Conservation (phyloP, 1,140 invertebrate species). For the Globodera ellingtonae region DNA sequence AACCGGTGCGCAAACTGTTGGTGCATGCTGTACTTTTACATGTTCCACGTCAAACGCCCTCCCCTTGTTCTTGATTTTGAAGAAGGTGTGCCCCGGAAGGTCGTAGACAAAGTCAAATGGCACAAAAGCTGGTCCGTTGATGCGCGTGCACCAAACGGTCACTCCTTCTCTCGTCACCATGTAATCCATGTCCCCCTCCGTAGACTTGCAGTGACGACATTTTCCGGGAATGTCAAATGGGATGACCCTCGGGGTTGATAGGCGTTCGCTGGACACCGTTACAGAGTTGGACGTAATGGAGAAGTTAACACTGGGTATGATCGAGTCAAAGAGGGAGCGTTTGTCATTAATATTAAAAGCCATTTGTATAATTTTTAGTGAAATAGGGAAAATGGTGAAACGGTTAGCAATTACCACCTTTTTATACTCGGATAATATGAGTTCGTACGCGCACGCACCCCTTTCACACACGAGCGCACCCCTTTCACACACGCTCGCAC, state of each 20-base stretch:
- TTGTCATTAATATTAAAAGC: slow-evolving; percentile 2
- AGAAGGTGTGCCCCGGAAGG: slow-evolving; percentile 9
- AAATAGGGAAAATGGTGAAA: too few relatives aligned
- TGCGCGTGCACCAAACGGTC: too few relatives aligned
- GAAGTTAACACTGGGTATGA: neutral
- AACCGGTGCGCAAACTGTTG: neutral
- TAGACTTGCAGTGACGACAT: slow-evolving; percentile 13
- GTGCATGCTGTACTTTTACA: neutral
- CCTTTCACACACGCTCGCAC: too few relatives aligned
- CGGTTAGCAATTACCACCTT: too few relatives aligned
- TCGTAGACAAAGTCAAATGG: too few relatives aligned
- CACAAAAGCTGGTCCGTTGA: too few relatives aligned
- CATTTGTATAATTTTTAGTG: too few relatives aligned
- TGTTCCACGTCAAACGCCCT: neutral
- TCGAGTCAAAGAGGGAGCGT: neutral
- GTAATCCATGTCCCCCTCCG: slow-evolving; percentile 6
- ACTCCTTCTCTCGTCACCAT: slow-evolving; percentile 12
- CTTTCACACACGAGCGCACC: too few relatives aligned
- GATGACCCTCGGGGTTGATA: neutral
- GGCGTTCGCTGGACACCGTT: neutral
- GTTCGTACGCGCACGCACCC: too few relatives aligned
- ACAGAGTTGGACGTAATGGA: neutral
- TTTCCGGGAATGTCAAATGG: neutral
- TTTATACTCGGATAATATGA: too few relatives aligned
- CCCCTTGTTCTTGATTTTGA: slow-evolving; percentile 17